Conservation (phyloP, 2,888 invertebrate genomes). For the Penaeus monodon region DNA sequence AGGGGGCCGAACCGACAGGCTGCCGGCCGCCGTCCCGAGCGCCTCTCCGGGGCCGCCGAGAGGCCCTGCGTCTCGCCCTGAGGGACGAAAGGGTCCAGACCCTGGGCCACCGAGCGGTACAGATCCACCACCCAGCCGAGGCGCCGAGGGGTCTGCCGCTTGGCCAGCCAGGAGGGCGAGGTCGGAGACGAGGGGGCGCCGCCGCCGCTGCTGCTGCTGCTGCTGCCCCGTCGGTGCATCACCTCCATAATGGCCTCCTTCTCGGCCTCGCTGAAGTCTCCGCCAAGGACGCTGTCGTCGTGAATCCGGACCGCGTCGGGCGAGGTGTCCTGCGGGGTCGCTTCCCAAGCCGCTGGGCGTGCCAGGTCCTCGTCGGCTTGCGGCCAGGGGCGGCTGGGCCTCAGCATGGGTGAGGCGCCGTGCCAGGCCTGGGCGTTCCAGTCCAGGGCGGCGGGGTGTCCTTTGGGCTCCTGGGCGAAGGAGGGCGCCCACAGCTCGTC, state of each 20-base stretch:
- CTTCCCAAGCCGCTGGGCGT: conserved; percentile 1
- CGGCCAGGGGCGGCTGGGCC: not conserved
- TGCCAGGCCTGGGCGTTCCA: conserved; percentile 19
- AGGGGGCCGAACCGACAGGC: conserved; percentile 47
- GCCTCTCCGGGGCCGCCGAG: conserved; percentile 36
- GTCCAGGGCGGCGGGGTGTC: not conserved
- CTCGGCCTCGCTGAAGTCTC: conserved; percentile 1
- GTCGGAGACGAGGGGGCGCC: not conserved
- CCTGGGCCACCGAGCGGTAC: conserved; percentile 28
- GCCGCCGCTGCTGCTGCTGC: too few relatives aligned
- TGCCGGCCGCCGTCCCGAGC: conserved; percentile 48
- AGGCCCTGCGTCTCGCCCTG: conserved; percentile 9
- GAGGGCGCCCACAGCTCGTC: conserved; percentile 14
- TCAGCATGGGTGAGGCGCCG: not conserved
- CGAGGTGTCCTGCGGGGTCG: not conserved
- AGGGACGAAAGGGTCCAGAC: conserved; percentile 27
- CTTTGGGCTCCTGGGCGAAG: not conserved
- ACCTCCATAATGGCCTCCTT: not conserved
- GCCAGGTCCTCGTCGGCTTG: conserved; percentile 10
- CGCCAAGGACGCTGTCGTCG: not conserved
- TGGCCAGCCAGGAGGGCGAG: conserved; percentile 19
- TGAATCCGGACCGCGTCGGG: not conserved
- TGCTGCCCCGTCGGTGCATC: not conserved
- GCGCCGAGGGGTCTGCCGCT: conserved; percentile 41
- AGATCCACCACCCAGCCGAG: conserved; percentile 43